Evolutionary conservation across 1,140 invertebrate genomes (phyloP).

Genomic region (Zaprionus tsacasi): DNA sequence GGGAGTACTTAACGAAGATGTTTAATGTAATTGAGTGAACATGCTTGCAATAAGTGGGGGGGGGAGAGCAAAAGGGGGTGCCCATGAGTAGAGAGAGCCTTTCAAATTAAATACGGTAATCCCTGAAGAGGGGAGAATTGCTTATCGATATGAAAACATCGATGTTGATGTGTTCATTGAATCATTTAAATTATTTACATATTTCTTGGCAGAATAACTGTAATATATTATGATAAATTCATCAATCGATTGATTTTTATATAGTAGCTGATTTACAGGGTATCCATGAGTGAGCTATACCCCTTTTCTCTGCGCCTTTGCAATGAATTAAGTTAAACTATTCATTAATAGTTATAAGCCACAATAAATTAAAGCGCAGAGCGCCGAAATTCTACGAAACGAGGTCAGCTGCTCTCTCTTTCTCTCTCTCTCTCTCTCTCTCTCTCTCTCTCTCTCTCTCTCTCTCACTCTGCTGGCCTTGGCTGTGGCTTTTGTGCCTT

Average conservation of each 20-base stretch:
- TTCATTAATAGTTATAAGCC: constrained; percentile 29
- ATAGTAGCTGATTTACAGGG: background rate
- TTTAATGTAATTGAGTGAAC: background rate
- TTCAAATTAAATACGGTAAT: background rate
- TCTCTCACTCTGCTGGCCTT: constrained; percentile 11
- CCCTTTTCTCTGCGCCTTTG: background rate
- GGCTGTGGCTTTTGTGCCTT: constrained; percentile 46
- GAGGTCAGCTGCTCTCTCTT: background rate
- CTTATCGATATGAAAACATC: background rate
- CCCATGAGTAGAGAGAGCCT: background rate
- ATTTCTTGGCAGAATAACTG: too few relatives aligned
- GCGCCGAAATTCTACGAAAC: constrained; percentile 13
- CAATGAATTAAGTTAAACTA: constrained; percentile 7
- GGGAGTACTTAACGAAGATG: constrained; percentile 5
- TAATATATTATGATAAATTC: background rate
- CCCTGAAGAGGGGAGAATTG: background rate
- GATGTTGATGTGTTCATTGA: too few relatives aligned
- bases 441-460: constrained; percentile 36
- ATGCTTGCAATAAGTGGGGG: background rate
- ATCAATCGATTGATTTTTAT: too few relatives aligned
- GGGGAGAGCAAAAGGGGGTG: background rate
- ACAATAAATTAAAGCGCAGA: constrained; percentile 38
- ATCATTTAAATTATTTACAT: too few relatives aligned
- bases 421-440: constrained; percentile 3
- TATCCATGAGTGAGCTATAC: background rate